A percentile compares a stretch with the other conserved stretches of the same genome.
These are phyloP conservation scores for Atta cephalotes DNA, from an alignment of 1,140 invertebrate genomes.

Conservation along the genomic window DNA sequence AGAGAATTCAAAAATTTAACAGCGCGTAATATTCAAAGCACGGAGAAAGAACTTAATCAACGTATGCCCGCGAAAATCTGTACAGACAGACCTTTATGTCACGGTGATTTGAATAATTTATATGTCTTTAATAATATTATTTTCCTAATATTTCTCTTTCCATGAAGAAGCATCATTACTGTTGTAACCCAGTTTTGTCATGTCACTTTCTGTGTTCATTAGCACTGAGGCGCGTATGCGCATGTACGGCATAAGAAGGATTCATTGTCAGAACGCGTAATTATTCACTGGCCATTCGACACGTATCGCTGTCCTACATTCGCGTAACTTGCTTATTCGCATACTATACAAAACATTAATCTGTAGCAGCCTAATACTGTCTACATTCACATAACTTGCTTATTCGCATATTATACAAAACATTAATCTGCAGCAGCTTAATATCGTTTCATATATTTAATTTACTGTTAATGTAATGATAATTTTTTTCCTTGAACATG, in stretches of 20 bases:
- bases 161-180: not conserved
- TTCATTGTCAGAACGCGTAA: not conserved
- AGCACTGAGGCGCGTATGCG: not conserved
- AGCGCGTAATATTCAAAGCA: slow-evolving; percentile 21
- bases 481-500: too few relatives aligned
- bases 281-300: slow-evolving; percentile 25
- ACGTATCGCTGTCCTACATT: not conserved
- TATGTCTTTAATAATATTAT: not conserved
- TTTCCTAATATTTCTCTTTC: not conserved
- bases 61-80: slow-evolving; percentile 14
- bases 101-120: slow-evolving; percentile 11
- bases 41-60: slow-evolving; percentile 11
- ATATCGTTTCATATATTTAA: not conserved
- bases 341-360: not conserved
- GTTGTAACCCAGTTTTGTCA: not conserved
- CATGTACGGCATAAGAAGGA: slow-evolving; percentile 15
- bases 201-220: slow-evolving; percentile 11
- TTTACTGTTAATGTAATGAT: not conserved
- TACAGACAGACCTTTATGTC: not conserved
- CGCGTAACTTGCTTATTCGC: not conserved
- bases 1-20: slow-evolving; percentile 51
- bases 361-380: not conserved
- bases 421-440: not conserved
- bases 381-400: not conserved
- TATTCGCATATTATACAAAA: not conserved